phyloP scores from a whole-genome alignment of 2,888 invertebrate species.

The Perdita meconis region DNA sequence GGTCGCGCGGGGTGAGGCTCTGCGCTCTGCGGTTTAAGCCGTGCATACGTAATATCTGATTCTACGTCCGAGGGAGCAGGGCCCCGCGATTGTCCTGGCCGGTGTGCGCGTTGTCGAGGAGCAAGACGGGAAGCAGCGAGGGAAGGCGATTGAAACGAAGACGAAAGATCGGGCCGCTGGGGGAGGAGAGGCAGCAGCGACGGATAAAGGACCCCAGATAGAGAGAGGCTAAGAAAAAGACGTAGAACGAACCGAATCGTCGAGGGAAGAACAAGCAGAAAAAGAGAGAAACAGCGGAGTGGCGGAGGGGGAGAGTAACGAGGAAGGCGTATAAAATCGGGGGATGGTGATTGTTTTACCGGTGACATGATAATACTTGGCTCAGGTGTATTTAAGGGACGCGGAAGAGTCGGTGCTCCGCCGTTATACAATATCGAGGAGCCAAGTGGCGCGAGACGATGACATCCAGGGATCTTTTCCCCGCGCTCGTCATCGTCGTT shows the following conservation, averaged over 20 bases:
- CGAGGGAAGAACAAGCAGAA: constrained; percentile 17
- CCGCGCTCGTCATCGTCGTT: constrained; percentile 22
- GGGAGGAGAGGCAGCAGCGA: constrained; percentile 46
- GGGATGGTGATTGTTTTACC: constrained; percentile 59
- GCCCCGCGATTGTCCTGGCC: constrained; percentile 72
- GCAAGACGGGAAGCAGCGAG: constrained; percentile 47
- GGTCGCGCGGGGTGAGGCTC: constrained; percentile 51
- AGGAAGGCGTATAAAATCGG: constrained; percentile 26
- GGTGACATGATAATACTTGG: constrained; percentile 68
- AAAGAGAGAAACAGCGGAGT: constrained; percentile 7
- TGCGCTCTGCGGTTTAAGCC: constrained; percentile 77
- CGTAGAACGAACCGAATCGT: constrained; percentile 39
- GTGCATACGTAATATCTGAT: constrained; percentile 83
- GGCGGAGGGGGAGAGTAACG: constrained; percentile 16
- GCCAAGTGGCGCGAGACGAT: constrained; percentile 16
- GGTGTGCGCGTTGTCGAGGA: constrained; percentile 47
- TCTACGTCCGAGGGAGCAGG: constrained; percentile 74
- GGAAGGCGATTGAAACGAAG: constrained; percentile 56
- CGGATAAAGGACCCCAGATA: constrained; percentile 65
- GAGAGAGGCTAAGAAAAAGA: constrained; percentile 59
- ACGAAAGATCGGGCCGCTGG: constrained; percentile 39
- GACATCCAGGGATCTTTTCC: not conserved
- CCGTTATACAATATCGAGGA: constrained; percentile 36
- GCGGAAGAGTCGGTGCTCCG: constrained; percentile 19
- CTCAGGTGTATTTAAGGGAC: constrained; percentile 61